phyloP scores from a whole-genome alignment of 2,113 vertebrate genomes.

The Megaceryle maxima region DNA sequence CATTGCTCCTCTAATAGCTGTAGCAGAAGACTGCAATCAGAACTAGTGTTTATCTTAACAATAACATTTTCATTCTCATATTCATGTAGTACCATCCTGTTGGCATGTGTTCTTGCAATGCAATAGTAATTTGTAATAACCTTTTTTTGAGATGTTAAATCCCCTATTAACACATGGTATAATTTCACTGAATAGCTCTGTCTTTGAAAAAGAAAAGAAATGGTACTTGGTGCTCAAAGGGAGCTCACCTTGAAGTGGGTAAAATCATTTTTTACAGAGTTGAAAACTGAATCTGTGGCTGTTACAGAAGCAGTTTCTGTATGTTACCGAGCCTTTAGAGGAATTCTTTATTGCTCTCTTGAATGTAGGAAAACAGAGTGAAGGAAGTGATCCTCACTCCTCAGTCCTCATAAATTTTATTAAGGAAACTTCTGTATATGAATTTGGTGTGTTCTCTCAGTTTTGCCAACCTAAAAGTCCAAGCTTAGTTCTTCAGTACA shows the following conservation, averaged over 20 bases:
- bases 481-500: not conserved
- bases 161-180: not conserved
- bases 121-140: not conserved
- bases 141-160: not conserved
- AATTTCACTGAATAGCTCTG: not conserved
- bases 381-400: not conserved
- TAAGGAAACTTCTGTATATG: not conserved
- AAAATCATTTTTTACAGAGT: not conserved
- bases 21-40: not conserved
- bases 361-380: not conserved
- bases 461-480: not conserved
- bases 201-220: not conserved
- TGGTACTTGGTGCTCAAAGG: not conserved
- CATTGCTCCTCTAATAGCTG: not conserved
- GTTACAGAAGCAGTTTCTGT: not conserved
- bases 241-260: not conserved
- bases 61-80: not conserved
- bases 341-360: not conserved
- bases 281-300: not conserved
- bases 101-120: not conserved
- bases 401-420: not conserved
- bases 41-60: not conserved
- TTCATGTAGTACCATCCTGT: not conserved
- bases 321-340: not conserved
- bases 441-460: not conserved